A percentile compares a stretch with the other conserved stretches of the same genome.
Evolutionary conservation across 2,797 vertebrate genomes (phyloP).

Genomic region (Tenualosa thibaudeaui): DNA sequence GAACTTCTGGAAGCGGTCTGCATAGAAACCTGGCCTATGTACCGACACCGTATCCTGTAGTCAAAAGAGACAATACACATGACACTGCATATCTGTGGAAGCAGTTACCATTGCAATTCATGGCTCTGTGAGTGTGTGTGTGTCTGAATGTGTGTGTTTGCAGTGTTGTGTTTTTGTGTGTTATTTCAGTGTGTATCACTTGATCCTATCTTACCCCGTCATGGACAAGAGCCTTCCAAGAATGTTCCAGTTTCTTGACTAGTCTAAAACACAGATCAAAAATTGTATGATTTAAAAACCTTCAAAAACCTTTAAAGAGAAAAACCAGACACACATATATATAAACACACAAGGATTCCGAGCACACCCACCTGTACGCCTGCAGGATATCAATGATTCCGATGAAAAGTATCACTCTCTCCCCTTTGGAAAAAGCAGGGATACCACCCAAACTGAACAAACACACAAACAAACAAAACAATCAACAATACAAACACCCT

Average conservation of each 20-base stretch:
- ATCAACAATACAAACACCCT: background rate
- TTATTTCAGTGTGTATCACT: slow-evolving; percentile 49
- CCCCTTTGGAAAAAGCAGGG: slow-evolving; percentile 83
- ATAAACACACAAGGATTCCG: background rate
- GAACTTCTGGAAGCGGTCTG: slow-evolving; percentile 92
- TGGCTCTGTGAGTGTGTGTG: background rate
- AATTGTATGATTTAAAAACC: background rate
- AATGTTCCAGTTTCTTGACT: slow-evolving; percentile 94
- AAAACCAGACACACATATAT: background rate
- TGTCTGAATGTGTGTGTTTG: background rate
- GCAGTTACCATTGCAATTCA: background rate
- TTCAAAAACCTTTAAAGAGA: background rate
- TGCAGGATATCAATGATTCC: slow-evolving; percentile 96
- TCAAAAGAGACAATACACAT: background rate
- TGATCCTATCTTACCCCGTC: slow-evolving; percentile 82
- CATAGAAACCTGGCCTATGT: slow-evolving; percentile 94
- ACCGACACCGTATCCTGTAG: slow-evolving; percentile 93
- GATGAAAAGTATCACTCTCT: slow-evolving; percentile 89
- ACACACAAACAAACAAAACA: slow-evolving; percentile 13
- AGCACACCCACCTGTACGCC: slow-evolving; percentile 85
- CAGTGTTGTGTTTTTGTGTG: background rate
- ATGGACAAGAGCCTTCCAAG: slow-evolving; percentile 96
- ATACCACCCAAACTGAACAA: slow-evolving; percentile 88
- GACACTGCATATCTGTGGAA: background rate
- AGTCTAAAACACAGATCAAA: slow-evolving; percentile 48